These are phyloP conservation scores for Ptilonorhynchus violaceus DNA, from an alignment of 2,113 vertebrate species.

Conservation along the genomic window DNA sequence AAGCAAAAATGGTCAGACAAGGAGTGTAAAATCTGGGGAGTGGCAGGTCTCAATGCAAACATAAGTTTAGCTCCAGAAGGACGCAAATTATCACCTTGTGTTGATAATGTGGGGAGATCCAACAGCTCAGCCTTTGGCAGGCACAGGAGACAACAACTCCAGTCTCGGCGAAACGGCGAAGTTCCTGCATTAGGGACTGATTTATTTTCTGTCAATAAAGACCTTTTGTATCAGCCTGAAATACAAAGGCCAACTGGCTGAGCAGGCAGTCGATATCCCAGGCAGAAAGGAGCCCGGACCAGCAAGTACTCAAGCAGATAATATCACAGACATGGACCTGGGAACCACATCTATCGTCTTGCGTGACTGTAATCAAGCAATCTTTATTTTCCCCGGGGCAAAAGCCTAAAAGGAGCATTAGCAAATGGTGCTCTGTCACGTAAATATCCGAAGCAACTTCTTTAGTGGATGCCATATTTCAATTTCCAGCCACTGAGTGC, in stretches of 20 bases:
- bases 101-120: background rate
- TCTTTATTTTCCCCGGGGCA: background rate
- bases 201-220: conserved; percentile 1
- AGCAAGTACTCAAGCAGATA: conserved; percentile 16
- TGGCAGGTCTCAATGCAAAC: background rate
- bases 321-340: background rate
- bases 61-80: background rate
- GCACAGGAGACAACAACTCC: background rate
- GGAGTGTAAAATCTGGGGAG: background rate
- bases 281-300: background rate
- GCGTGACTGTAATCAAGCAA: background rate
- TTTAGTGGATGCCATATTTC: conserved; percentile 10
- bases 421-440: conserved; percentile 29
- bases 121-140: background rate
- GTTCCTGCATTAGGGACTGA: background rate
- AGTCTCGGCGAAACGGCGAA: background rate
- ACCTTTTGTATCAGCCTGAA: background rate
- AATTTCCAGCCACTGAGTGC: background rate
- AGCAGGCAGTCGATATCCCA: conserved; percentile 9
- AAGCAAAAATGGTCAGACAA: background rate
- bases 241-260: background rate
- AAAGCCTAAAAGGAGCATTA: conserved; percentile 16
- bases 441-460: conserved; percentile 12
- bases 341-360: background rate
- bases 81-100: background rate